Base-by-base conservation (phyloP, 2,797 vertebrate species). In the Kryptolebias ocellatus region DNA sequence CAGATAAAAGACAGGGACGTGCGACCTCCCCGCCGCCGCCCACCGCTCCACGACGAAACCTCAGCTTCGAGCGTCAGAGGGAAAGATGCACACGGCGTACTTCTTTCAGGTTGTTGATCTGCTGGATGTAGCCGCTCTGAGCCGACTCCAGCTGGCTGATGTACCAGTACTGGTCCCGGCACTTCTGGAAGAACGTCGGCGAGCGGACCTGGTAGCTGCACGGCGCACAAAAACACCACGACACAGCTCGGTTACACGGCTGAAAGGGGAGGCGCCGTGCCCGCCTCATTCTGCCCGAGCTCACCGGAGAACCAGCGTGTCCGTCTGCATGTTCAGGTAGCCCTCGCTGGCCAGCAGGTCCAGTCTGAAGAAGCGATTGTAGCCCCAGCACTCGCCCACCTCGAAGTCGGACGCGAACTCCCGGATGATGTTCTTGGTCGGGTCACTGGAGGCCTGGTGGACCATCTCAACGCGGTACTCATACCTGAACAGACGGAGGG, bases 381-480 rank as follows among this genome's bases (percentile, higher is more conserved):
- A 99, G 1, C 98, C 98, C 98, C 98, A 99, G 50, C 98, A 99
- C 46, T 99, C 98, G 2, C 98, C 98, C 47, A 99, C 97, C 88
- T 99, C 98, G 64, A 99, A 99, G 82, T 99, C 98, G 0, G 98
- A 99, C 4, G 98, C 98, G 76, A 99, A 99, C 82, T 99, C 98
- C 29, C 98, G 86, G 68, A 99, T 99, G 14, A 99, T 99, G 90
- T 99, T 99, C 83, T 99, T 99, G 39, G 96, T 95, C 27, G 97
- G 95, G 70, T 99, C 97, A 0, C 95, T 99, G 84, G 96, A 97
- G 59, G 96, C 96, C 83, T 99, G 98, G 80, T 99, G 97, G 75
- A 99, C 98, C 98, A 99, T 99, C 84, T 99, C 98, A 34, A 99
- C 98, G 6, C 98, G 95, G 88, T 99, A 99, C 74, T 99, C 97